Base-by-base conservation (phyloP, 2,888 invertebrate species). In the Cacoxenus indagator region DNA sequence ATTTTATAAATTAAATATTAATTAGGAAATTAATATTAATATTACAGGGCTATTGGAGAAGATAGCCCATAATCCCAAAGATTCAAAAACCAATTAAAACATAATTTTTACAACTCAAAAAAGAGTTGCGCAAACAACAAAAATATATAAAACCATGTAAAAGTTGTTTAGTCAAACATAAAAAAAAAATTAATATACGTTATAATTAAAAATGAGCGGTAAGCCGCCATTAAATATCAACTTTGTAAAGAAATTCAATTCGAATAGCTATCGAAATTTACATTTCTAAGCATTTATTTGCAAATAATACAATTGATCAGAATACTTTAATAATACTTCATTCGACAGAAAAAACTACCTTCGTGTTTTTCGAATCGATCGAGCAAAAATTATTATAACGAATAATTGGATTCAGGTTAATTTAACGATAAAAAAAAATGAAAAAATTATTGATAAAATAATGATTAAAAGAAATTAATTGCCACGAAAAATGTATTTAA, bases 61-160 rank as follows among this genome's bases (percentile, higher is more conserved):
- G 14, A 11, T 14, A 37, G 14, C 14, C 4, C 37, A 37, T 37
- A 37, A 37, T 37, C 37, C 37, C 37, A 79, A 62, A 70, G 79
- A 79, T 80, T 54, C 75, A 70, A 77, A 82, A 75, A 77, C 69
- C 67, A 76, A 81, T 75, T 70, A 64, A 65, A 68, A 82, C 76
- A 81, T 79, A 76, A 72, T 61, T 67, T 70, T 77, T 75, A 75
- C 74, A 48, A 62, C n/a, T 19, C 14, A 62, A 45, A 11, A 51
- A 29, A 26, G 54, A 46, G 64, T 64, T 48, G 31, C 48, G 43
- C 17, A 24, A 45, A 57, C 55, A 54, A 22, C 43, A 37, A 54
- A 66, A 45, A 59, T 29, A 70, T 45, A 66, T 55, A 64, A 62
- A 31, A 31, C 62, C 65, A 37, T 69, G 64, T 48, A 70, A 62